Evolutionary conservation across 2,888 invertebrate genomes (phyloP).

Genomic region (Eucera pruinosa): DNA sequence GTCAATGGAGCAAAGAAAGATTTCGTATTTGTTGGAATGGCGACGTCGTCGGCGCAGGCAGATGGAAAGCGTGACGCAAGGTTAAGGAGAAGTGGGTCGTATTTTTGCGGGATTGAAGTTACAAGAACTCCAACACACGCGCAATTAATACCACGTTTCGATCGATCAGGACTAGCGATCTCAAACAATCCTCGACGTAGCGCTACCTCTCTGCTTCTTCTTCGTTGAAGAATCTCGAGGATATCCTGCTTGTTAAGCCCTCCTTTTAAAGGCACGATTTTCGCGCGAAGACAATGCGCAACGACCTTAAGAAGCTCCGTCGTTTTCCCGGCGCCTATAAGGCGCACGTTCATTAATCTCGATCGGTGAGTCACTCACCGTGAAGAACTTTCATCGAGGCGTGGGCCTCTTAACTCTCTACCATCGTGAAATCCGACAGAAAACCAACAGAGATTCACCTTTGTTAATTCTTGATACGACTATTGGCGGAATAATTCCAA

Average conservation of each 20-base stretch:
- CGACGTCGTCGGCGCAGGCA: background rate
- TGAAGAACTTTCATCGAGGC: slow-evolving; percentile 71
- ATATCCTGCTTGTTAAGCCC: slow-evolving; percentile 48
- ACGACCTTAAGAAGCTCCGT: slow-evolving; percentile 64
- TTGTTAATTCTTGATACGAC: background rate
- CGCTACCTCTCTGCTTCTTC: background rate
- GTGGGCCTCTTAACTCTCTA: slow-evolving; percentile 55
- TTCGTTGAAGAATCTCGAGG: slow-evolving; percentile 19
- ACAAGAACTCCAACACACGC: slow-evolving; percentile 3
- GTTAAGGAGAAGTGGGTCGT: slow-evolving; percentile 35
- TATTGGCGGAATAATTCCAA: background rate
- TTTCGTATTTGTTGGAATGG: slow-evolving; percentile 6
- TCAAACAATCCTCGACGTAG: background rate
- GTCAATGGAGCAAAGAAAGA: slow-evolving; percentile 10
- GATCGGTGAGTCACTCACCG: slow-evolving; percentile 73
- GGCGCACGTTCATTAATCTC: slow-evolving; percentile 74
- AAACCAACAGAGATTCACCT: background rate
- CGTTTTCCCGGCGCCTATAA: slow-evolving; percentile 73
- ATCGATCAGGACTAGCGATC: slow-evolving; percentile 24
- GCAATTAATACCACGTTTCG: slow-evolving; percentile 13
- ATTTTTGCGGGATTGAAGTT: slow-evolving; percentile 20
- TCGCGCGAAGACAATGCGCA: slow-evolving; percentile 63
- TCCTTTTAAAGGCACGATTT: slow-evolving; percentile 60
- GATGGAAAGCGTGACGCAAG: slow-evolving; percentile 48
- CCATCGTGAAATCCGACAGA: background rate